Base-by-base conservation (phyloP, 2,888 invertebrate genomes). In the Pollenia amentaria region DNA sequence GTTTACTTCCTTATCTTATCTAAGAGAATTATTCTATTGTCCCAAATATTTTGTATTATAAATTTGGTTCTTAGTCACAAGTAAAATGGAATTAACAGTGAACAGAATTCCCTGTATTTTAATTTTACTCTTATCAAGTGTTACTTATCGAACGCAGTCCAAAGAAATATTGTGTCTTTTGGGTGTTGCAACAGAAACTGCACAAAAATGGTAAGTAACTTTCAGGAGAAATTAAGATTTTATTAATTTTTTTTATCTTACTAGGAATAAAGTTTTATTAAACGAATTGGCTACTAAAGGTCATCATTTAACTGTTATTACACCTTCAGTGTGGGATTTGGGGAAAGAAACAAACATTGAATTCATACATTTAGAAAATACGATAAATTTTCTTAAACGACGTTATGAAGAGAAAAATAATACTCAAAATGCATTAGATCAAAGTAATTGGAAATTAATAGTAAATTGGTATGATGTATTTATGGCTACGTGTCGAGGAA, bases 111-210 rank as follows among this genome's bases (percentile, higher is more conserved):
- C 46, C 4, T 64, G 7, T 76, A 42, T 55, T 14, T 11, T 65
- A 51, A 12, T 78, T 18, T 8, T 79, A 40, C 29, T 84, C 3
- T 10, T 62, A 57, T 55, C 60, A 62, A 70, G 10, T 42, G 21
- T 9, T 14, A 21, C 6, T 29, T 0, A 21, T 0, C 40, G n/a
- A 75, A 40, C 51, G 1, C 55, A 69, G 60, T 53, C 73, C 3
- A 84, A 84, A 79, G 51, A 84, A 53, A 84, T 84, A 18, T 57
- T 84, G n/a, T 79, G 79, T 55, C 40, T 84, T n/a, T 18, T 79
- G 40, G 84, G 84, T 3, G 51, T 70, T 18, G 73, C 44, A 16
- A 73, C 73, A 3, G 67, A 79, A 60, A 60, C 69, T 11, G n/a
- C 75, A 1, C 53, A 53, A 53, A 62, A 62, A 40, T 84, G 84